Evolutionary conservation across 1,140 invertebrate genomes (phyloP).

Genomic region (Limonius californicus): DNA sequence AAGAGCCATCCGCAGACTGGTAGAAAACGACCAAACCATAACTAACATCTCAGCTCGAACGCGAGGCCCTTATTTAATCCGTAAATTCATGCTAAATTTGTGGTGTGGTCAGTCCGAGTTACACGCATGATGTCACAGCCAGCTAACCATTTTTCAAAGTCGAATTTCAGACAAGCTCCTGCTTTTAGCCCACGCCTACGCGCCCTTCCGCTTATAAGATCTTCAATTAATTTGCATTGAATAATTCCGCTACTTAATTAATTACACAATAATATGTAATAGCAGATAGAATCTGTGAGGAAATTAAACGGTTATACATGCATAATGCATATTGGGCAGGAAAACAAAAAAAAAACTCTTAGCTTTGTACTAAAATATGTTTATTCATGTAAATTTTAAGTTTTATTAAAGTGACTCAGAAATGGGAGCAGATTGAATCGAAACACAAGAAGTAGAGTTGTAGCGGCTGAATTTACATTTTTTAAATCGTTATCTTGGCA

Average conservation of each 20-base stretch:
- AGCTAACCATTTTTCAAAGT: constrained; percentile 27
- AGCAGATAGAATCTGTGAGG: background rate
- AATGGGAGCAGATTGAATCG: too few relatives aligned
- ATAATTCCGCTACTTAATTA: background rate
- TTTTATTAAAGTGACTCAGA: too few relatives aligned
- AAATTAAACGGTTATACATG: background rate
- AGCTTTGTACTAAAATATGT: background rate
- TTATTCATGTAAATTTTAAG: too few relatives aligned
- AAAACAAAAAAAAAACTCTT: background rate
- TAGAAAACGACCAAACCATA: constrained; percentile 20
- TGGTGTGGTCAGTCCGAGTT: constrained; percentile 22
- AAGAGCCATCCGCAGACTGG: constrained; percentile 21
- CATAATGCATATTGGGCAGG: background rate
- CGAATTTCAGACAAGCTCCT: background rate
- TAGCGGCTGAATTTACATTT: background rate
- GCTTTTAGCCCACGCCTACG: background rate
- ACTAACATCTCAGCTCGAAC: constrained; percentile 21
- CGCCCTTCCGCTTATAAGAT: background rate
- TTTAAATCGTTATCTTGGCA: background rate
- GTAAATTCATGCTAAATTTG: constrained; percentile 17
- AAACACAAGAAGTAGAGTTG: background rate
- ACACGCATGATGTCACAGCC: constrained; percentile 26
- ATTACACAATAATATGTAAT: background rate
- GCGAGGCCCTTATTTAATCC: constrained; percentile 25
- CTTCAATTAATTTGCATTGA: background rate